Conservation (phyloP, 2,113 vertebrate genomes). For the Myodes glareolus region DNA sequence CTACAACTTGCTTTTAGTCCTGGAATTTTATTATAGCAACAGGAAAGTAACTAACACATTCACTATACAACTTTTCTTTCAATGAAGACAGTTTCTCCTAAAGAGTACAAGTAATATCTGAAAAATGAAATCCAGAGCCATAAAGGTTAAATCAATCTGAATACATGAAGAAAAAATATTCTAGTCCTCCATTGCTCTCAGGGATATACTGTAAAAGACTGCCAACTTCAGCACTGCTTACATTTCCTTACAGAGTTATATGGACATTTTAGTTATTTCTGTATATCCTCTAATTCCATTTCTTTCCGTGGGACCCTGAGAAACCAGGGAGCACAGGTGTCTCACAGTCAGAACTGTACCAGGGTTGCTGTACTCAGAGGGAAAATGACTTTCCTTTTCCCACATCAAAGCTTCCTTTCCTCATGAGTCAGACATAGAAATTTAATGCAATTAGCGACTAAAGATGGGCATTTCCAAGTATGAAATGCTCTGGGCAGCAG, state of each 20-base stretch:
- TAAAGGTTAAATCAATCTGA: not conserved
- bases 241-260: not conserved
- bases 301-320: not conserved
- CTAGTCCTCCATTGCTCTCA: not conserved
- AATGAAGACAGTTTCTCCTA: not conserved
- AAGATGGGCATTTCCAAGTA: constrained; percentile 64
- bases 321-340: not conserved
- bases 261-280: constrained; percentile 1
- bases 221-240: not conserved
- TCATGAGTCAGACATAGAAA: constrained; percentile 65
- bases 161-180: not conserved
- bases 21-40: not conserved
- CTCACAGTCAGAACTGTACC: constrained; percentile 3
- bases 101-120: not conserved
- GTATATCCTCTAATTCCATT: not conserved
- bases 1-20: not conserved
- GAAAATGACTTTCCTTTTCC: constrained; percentile 58
- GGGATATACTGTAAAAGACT: not conserved
- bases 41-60: not conserved
- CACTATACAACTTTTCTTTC: not conserved
- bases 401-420: constrained; percentile 64
- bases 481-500: constrained; percentile 56
- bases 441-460: constrained; percentile 65
- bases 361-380: constrained; percentile 28
- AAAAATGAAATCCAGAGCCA: constrained; percentile 19